A percentile compares a stretch with the other conserved stretches of the same genome.
Conservation (phyloP, 2,888 invertebrate species). For the Pollenia angustigena region DNA sequence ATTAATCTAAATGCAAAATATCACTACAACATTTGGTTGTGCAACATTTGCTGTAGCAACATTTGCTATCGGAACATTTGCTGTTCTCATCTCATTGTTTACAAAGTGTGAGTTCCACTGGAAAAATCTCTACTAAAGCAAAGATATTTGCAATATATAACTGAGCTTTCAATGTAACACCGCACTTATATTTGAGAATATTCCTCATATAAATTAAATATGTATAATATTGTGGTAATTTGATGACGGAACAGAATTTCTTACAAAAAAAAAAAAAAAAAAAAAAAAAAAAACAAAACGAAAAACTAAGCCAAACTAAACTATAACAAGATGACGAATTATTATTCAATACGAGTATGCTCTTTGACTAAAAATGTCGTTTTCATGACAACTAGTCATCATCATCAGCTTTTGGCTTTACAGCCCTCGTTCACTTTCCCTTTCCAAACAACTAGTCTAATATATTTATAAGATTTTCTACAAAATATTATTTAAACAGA, state of each 20-base stretch:
- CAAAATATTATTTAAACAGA: conserved; percentile 30
- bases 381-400: conserved; percentile 75
- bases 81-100: conserved; percentile 11
- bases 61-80: not conserved
- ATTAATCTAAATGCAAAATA: conserved; percentile 17
- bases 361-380: conserved; percentile 64
- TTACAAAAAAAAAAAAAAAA: no score
- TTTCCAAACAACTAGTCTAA: conserved; percentile 74
- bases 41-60: conserved; percentile 14
- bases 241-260: conserved; percentile 54
- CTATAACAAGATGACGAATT: conserved; percentile 53
- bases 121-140: conserved; percentile 5
- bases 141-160: conserved; percentile 23
- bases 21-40: not conserved
- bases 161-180: conserved; percentile 31
- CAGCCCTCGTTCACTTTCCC: no score
- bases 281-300: not conserved
- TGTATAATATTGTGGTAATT: conserved; percentile 44
- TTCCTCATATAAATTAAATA: not conserved
- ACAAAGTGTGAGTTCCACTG: conserved; percentile 22
- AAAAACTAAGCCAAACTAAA: conserved; percentile 34
- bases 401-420: no score
- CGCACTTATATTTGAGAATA: not conserved
- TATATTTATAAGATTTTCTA: conserved; percentile 74
- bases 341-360: conserved; percentile 58